phyloP scores from a whole-genome alignment of 1,140 invertebrate species.

The Teleogryllus occipitalis region DNA sequence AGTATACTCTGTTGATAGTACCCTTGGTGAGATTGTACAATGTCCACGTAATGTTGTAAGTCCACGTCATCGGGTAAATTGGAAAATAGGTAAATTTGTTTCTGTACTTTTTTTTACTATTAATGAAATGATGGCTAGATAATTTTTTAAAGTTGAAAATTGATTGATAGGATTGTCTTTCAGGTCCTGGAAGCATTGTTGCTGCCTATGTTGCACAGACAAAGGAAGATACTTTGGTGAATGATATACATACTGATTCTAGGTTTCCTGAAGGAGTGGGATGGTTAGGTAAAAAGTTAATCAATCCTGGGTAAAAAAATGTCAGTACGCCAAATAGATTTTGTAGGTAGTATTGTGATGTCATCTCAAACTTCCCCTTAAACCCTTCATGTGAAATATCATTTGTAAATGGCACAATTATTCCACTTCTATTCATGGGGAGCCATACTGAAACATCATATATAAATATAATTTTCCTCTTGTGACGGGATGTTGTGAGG shows the following conservation, averaged over 20 bases:
- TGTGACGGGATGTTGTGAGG: no score
- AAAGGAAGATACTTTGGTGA: constrained; percentile 41
- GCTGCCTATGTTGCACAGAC: constrained; percentile 44
- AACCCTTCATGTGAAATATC: no score
- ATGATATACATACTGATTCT: constrained; percentile 40
- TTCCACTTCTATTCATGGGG: no score
- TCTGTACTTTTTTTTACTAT: neutral
- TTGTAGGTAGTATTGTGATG: no score
- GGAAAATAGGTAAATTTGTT: constrained; percentile 32
- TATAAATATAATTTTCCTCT: no score
- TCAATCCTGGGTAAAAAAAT: no score
- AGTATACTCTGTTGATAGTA: constrained; percentile 41
- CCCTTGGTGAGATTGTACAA: constrained; percentile 41
- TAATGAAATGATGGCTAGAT: neutral
- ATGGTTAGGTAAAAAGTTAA: constrained; percentile 31
- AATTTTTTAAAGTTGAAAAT: neutral
- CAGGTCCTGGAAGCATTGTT: constrained; percentile 37
- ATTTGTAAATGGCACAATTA: no score
- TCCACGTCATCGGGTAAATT: constrained; percentile 42
- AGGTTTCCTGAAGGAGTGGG: constrained; percentile 42
- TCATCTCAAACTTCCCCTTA: no score
- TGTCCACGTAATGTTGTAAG: constrained; percentile 36
- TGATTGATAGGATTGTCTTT: neutral
- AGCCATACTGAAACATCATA: no score
- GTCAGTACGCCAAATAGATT: no score